Conservation (phyloP, 2,797 vertebrate genomes). For the Phataginus tricuspis region DNA sequence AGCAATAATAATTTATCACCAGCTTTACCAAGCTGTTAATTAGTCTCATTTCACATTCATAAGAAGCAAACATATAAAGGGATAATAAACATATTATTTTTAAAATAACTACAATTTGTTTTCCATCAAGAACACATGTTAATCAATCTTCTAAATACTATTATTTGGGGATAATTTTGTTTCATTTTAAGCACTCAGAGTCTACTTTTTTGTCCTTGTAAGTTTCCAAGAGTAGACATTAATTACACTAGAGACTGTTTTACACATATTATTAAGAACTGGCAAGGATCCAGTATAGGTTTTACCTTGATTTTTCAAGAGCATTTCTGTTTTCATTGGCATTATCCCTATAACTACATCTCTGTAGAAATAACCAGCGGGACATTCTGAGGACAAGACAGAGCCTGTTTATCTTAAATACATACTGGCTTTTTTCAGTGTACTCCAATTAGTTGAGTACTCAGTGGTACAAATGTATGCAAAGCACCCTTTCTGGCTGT, state of each 20-base stretch:
- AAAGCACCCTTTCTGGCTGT: not conserved
- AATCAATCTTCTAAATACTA: constrained; percentile 29
- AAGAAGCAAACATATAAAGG: not conserved
- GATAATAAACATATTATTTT: constrained; percentile 37
- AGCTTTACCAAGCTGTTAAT: constrained; percentile 36
- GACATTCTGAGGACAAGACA: not conserved
- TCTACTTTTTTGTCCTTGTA: constrained; percentile 24
- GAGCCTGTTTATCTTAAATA: not conserved
- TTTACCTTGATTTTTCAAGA: constrained; percentile 54
- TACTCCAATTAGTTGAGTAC: not conserved
- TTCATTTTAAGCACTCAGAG: not conserved
- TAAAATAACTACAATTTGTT: not conserved
- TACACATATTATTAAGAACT: not conserved
- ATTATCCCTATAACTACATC: not conserved
- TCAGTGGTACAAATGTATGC: not conserved
- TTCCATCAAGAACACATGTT: not conserved
- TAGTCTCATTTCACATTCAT: constrained; percentile 53
- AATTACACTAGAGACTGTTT: not conserved
- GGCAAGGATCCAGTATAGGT: not conserved
- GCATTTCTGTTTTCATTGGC: not conserved
- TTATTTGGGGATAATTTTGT: not conserved
- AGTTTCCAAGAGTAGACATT: constrained; percentile 6
- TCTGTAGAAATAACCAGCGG: not conserved
- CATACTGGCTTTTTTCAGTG: not conserved
- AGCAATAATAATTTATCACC: constrained; percentile 26